Percentiles rank a stretch among this genome's conserved stretches.
phyloP scores from a whole-genome alignment of 2,888 invertebrate genomes.

The Caenorhabditis imperialis region DNA sequence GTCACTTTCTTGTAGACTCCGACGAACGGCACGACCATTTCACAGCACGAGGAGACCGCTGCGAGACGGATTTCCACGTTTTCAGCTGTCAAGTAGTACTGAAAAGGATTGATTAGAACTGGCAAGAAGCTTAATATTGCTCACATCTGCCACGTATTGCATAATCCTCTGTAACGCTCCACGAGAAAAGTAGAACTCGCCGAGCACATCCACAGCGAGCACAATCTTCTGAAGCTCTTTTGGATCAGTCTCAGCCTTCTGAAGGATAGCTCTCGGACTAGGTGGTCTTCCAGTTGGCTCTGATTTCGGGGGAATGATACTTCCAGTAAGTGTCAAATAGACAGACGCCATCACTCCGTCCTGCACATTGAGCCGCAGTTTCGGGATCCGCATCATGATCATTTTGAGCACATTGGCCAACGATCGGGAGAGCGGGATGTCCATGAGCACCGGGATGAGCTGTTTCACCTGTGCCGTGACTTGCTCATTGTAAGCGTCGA shows the following conservation, averaged over 20 bases:
- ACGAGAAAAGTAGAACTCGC: slow-evolving; percentile 84
- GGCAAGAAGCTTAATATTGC: too few species aligned
- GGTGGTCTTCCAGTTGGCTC: slow-evolving; percentile 66
- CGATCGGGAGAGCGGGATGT: slow-evolving; percentile 86
- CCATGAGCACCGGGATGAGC: slow-evolving; percentile 91
- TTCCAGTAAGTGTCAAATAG: slow-evolving; percentile 81
- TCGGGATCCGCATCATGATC: slow-evolving; percentile 89
- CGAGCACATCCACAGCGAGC: slow-evolving; percentile 91
- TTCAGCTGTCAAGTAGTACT: slow-evolving; percentile 85
- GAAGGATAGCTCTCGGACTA: slow-evolving; percentile 51
- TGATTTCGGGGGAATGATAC: slow-evolving; percentile 66
- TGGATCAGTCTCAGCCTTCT: slow-evolving; percentile 66
- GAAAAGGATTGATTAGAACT: too few species aligned
- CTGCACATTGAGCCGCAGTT: slow-evolving; percentile 90
- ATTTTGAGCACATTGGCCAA: slow-evolving; percentile 92
- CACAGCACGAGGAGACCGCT: slow-evolving; percentile 93
- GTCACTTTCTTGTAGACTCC: slow-evolving; percentile 76
- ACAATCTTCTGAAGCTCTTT: slow-evolving; percentile 89
- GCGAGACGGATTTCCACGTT: slow-evolving; percentile 92
- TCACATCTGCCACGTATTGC: slow-evolving; percentile 74
- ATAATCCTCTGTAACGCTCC: slow-evolving; percentile 74
- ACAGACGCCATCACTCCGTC: slow-evolving; percentile 92
- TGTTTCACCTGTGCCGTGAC: slow-evolving; percentile 80
- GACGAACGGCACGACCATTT: slow-evolving; percentile 88
- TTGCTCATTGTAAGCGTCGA: slow-evolving; percentile 86